Base-by-base conservation (phyloP, 2,113 vertebrate genomes). In the Zapus hudsonius region DNA sequence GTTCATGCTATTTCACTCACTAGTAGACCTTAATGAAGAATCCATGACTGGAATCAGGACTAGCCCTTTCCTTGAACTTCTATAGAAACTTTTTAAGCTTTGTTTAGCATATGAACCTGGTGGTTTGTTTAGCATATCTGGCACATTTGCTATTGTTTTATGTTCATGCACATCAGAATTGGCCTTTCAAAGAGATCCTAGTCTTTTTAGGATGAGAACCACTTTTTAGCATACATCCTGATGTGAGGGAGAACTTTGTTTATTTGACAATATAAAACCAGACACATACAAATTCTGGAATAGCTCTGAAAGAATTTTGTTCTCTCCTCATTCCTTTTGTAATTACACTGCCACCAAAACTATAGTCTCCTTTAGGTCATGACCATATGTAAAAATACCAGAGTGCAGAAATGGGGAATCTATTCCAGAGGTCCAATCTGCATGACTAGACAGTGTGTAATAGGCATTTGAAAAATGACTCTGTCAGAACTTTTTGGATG, bases 391-490 rank as follows among this genome's bases (percentile, higher is more conserved):
- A 29, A 59, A n/a, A 38, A 70, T 2, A 0, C 16, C 57, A 70
- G 89, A 29, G 33, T 84, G 61, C 11, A n/a, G 82, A 73, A 57
- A 57, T 9, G 44, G 38, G 4, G 10, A 20, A 1, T 27, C 20
- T 38, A 52, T 61, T 33, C 36, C 72, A 27, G 25, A 2, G 83
- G 38, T 36, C 22, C 20, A 17, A 59, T 38, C 15, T 9, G 9
- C 36, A 5, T 5, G 44, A 78, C 52, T 73, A 79, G 73, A 42
- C 11, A 55, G 69, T 22, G 9, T 42, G 79, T 84, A 66, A 82
- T 6, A 83, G 78, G 82, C n/a, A 9, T 6, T 10, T 90, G 89
- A 92, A 82, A 90, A 85, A 92, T 78, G 76, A 33, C 55, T 40
- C 52, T 93, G 83, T 88, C 93, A 88, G 74, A 73, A 75, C 38